These are phyloP conservation scores for Copidosoma aretas DNA, from an alignment of 2,888 invertebrate species.

Conservation along the genomic window DNA sequence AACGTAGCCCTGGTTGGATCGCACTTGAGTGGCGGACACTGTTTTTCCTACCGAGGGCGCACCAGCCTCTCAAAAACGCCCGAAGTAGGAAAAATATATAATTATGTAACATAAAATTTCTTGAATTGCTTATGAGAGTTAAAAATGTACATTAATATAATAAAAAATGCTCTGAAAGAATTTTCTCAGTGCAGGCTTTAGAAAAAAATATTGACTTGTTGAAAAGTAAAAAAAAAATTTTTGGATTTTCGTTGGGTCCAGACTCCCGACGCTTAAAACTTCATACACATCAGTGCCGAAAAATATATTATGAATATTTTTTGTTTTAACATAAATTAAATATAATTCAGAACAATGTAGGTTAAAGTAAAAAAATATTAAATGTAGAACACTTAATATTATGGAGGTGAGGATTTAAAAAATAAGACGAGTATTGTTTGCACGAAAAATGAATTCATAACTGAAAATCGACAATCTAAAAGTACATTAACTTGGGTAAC, in stretches of 20 bases:
- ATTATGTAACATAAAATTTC: too few species aligned
- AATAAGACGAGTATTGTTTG: slow-evolving; percentile 46
- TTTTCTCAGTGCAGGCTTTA: background rate
- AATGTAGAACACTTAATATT: too few species aligned
- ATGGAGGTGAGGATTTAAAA: slow-evolving; percentile 25
- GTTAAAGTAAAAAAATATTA: background rate
- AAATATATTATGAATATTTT: background rate
- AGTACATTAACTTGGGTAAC: slow-evolving; percentile 55
- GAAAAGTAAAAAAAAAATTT: too few species aligned
- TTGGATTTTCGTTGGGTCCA: too few species aligned
- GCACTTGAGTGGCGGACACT: too few species aligned
- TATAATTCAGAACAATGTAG: background rate
- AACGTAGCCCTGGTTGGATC: too few species aligned
- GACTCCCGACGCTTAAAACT: too few species aligned
- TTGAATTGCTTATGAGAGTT: background rate
- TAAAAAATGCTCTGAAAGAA: too few species aligned
- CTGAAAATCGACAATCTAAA: slow-evolving; percentile 56
- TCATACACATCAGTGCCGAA: slow-evolving; percentile 1
- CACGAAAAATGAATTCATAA: slow-evolving; percentile 57
- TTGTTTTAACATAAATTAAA: background rate
- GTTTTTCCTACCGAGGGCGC: too few species aligned
- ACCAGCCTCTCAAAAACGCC: too few species aligned
- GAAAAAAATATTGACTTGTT: background rate
- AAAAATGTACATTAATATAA: background rate
- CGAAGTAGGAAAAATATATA: too few species aligned